Percentiles rank a stretch among this genome's conserved stretches.
These are phyloP conservation scores for Salpingus planirostris DNA, from an alignment of 2,888 invertebrate species.

Conservation along the genomic window DNA sequence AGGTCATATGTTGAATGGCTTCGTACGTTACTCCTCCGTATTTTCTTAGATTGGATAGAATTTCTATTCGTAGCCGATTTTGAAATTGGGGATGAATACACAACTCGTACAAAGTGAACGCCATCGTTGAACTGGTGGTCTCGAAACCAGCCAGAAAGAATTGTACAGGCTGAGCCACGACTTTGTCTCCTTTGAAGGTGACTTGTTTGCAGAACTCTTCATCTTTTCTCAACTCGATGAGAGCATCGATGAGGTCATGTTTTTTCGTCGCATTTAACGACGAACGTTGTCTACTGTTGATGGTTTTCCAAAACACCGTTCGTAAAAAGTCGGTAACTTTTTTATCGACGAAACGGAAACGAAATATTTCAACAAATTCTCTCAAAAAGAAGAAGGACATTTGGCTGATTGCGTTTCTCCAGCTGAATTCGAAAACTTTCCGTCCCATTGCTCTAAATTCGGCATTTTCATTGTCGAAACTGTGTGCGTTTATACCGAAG, in stretches of 20 bases:
- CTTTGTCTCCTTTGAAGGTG: too few species aligned
- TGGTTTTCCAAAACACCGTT: slow-evolving; percentile 25
- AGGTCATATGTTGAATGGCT: too few species aligned
- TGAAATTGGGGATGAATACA: too few species aligned
- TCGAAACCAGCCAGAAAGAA: too few species aligned
- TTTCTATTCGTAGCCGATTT: too few species aligned
- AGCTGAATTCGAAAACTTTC: slow-evolving; percentile 29
- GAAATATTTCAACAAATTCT: slow-evolving; percentile 21
- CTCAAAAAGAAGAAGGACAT: slow-evolving; percentile 26
- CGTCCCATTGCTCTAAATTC: slow-evolving; percentile 35
- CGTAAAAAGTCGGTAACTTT: slow-evolving; percentile 24
- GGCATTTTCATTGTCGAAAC: slow-evolving; percentile 33
- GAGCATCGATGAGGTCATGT: slow-evolving; percentile 51
- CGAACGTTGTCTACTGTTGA: slow-evolving; percentile 18
- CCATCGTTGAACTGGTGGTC: too few species aligned
- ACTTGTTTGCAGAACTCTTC: slow-evolving; percentile 12
- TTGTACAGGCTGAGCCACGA: too few species aligned
- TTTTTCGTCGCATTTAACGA: slow-evolving; percentile 21
- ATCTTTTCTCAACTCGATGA: slow-evolving; percentile 44
- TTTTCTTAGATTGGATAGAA: too few species aligned
- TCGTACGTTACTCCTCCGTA: too few species aligned
- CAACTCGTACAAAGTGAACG: too few species aligned
- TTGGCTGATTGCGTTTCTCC: slow-evolving; percentile 21
- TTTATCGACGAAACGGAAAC: slow-evolving; percentile 24
- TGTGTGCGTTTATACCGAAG: slow-evolving; percentile 40